These are phyloP conservation scores for Montipora efflorescens DNA, from an alignment of 64 coral and sea anemone genomes.

Conservation along the genomic window DNA sequence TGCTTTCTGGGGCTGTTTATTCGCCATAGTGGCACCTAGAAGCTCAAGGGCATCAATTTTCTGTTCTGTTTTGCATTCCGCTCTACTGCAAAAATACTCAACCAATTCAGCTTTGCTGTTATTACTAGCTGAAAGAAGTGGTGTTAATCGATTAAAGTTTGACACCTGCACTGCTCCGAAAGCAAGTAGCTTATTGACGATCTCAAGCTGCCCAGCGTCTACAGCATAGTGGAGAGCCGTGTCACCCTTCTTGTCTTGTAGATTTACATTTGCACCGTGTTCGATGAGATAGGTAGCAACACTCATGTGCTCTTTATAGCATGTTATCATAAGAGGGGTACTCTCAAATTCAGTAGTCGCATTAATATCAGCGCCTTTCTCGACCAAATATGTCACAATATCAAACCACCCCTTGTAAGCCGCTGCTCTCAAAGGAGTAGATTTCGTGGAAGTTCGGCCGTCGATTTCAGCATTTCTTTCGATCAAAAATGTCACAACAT, in stretches of 20 bases:
- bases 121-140: too few species aligned
- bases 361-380: slow-evolving; percentile 30
- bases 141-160: too few species aligned
- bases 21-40: slow-evolving; percentile 79
- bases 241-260: too few species aligned
- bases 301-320: not conserved
- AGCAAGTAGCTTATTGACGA: slow-evolving; percentile 46
- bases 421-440: too few species aligned
- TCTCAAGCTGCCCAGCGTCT: not conserved
- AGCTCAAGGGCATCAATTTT: slow-evolving; percentile 62
- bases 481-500: too few species aligned
- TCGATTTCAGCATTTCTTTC: too few species aligned
- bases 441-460: too few species aligned
- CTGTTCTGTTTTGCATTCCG: slow-evolving; percentile 47
- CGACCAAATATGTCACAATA: not conserved
- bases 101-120: slow-evolving; percentile 17
- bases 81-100: slow-evolving; percentile 55
- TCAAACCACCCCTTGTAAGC: not conserved
- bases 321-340: slow-evolving; percentile 23
- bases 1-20: slow-evolving; percentile 55
- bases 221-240: too few species aligned
- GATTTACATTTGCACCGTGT: too few species aligned
- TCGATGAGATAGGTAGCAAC: too few species aligned
- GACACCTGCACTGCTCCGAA: not conserved
- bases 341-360: not conserved